phyloP scores from a whole-genome alignment of 2,113 vertebrate genomes.

The Oxyruncus cristatus region DNA sequence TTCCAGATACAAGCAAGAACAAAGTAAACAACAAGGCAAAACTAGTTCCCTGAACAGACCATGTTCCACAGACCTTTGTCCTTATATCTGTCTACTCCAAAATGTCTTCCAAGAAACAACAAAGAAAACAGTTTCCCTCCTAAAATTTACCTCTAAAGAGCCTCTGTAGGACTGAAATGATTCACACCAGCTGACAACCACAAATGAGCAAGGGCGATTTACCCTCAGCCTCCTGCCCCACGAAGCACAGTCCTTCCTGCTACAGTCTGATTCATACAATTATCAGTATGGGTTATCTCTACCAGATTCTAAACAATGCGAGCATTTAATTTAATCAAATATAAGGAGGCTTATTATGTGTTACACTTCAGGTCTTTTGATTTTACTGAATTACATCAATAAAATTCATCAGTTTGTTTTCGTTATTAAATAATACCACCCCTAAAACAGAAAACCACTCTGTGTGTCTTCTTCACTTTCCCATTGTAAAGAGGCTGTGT shows the following conservation, averaged over 20 bases:
- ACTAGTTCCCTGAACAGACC: neutral
- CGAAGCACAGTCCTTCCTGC: neutral
- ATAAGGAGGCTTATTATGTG: neutral
- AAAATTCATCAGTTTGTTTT: neutral
- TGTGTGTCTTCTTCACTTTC: neutral
- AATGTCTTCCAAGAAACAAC: neutral
- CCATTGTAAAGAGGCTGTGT: neutral
- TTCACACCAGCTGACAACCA: neutral
- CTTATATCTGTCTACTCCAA: neutral
- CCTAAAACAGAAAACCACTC: neutral
- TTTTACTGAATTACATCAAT: neutral
- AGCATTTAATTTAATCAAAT: neutral
- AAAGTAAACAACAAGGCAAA: neutral
- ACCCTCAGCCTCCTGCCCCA: neutral
- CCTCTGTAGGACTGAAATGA: neutral
- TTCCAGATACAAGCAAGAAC: neutral
- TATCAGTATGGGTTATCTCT: neutral
- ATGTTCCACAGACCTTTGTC: neutral
- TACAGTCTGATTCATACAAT: neutral
- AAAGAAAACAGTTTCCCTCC: neutral
- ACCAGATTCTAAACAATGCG: neutral
- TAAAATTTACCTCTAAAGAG: neutral
- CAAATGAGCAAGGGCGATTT: neutral
- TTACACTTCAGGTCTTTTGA: neutral
- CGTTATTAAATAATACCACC: neutral